phyloP scores from a whole-genome alignment of 2,888 invertebrate genomes.

The Epinotia brunnichana region DNA sequence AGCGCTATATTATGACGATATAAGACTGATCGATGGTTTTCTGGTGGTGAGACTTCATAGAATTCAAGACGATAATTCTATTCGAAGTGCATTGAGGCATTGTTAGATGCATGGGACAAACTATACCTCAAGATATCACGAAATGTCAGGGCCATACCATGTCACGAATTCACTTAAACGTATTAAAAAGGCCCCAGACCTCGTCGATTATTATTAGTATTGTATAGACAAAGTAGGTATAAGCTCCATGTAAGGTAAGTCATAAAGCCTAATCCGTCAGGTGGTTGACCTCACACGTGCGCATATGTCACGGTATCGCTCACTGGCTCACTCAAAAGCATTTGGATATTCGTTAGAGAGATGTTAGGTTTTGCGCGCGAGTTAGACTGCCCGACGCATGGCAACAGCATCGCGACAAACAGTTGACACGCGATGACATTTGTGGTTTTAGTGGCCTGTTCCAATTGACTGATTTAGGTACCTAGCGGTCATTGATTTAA shows the following conservation, averaged over 20 bases:
- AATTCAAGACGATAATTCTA: background rate
- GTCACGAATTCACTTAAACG: background rate
- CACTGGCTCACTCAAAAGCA: background rate
- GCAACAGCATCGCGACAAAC: constrained; percentile 21
- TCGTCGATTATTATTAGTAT: constrained; percentile 10
- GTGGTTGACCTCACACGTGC: constrained; percentile 26
- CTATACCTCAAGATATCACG: background rate
- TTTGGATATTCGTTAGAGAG: background rate
- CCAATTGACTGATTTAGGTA: constrained; percentile 8
- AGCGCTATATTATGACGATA: no score
- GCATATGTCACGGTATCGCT: background rate
- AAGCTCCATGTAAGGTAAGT: constrained; percentile 16
- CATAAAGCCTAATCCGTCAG: constrained; percentile 27
- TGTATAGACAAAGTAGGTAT: constrained; percentile 6
- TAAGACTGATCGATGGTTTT: no score
- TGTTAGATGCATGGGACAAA: background rate
- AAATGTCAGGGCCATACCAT: background rate
- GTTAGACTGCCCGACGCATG: background rate
- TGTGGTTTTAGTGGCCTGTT: constrained; percentile 5
- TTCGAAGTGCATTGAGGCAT: background rate
- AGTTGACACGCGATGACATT: constrained; percentile 14
- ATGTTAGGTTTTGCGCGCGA: background rate
- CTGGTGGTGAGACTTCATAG: no score
- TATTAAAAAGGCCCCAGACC: background rate
- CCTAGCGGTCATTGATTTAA: background rate